phyloP scores from a whole-genome alignment of 2,888 invertebrate genomes.

The Ethmia dodecea region DNA sequence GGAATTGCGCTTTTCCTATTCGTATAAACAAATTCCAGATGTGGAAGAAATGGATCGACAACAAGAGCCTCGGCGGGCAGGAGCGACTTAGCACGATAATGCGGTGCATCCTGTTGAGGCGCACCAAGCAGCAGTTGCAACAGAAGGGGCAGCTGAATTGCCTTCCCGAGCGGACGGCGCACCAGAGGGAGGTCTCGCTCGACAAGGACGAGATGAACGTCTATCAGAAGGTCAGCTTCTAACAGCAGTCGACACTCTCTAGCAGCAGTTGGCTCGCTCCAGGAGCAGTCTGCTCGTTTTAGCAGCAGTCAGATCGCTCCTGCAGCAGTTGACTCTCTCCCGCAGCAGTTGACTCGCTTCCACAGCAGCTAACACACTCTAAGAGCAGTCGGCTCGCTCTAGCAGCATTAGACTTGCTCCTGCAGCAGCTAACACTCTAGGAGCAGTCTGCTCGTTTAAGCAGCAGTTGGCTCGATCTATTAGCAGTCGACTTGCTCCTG shows the following conservation, averaged over 20 bases:
- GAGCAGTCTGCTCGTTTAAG: too few species aligned
- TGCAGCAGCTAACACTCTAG: too few species aligned
- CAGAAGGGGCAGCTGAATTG: conserved; percentile 77
- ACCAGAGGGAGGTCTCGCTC: conserved; percentile 79
- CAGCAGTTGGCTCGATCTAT: too few species aligned
- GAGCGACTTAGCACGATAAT: conserved; percentile 91
- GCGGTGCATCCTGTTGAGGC: conserved; percentile 89
- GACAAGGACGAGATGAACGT: conserved; percentile 84
- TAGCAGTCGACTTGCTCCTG: too few species aligned
- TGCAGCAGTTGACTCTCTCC: background rate
- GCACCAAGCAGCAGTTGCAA: conserved; percentile 91
- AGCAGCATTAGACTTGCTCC: background rate
- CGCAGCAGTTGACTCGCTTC: background rate
- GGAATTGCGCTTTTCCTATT: too few species aligned
- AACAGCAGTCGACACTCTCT: background rate
- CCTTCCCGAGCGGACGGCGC: conserved; percentile 79
- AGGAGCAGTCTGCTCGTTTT: too few species aligned
- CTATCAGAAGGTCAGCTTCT: conserved; percentile 81
- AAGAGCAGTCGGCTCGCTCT: too few species aligned
- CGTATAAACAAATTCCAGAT: too few species aligned
- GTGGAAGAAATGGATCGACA: conserved; percentile 96
- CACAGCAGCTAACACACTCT: background rate
- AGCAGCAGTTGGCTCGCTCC: too few species aligned
- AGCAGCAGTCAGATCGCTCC: too few species aligned
- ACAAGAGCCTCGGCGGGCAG: conserved; percentile 86